Evolutionary conservation across 2,888 invertebrate species (phyloP), one percentile per base, ranked within the genome.

Genomic region (Argyresthia goedartella): DNA sequence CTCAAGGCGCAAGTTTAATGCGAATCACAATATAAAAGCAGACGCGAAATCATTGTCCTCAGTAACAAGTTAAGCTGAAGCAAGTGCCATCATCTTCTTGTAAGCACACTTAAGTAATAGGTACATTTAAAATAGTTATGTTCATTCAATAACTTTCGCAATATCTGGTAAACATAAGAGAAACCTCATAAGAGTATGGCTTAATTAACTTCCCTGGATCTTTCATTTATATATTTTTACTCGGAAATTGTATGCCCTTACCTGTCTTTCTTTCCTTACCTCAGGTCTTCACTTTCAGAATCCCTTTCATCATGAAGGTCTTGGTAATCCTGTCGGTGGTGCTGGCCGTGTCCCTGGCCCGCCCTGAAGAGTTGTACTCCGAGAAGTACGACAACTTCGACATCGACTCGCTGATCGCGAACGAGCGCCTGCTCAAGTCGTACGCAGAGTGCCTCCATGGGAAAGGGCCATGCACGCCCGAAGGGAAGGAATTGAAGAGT

Each of bases 381-480:
- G 47, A 53, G 2, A 69, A 67, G 54, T 74, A 68, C 50, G 71
- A 71, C 10, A 63, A 67, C 53, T 65, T 73, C 36, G 56, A 77
- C 36, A 57, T 68, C 0, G 60, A 69, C 0, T 61, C 68, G 8
- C 1, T 75, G 1, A 47, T 59, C 1, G 33, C 1, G 0, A 77
- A 67, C 33, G 2, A 15, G 0, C 63, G 72, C 1, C 61, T 75
- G 1, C 35, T 74, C 10, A 59, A 59, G 9, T 48, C 62, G 0
- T 72, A 71, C 25, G 49, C 54, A 0, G 36, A 57, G 0, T 76
- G 76, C 56, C 65, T 74, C 55, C 53, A 60, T 0, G 67, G 60
- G n/a, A 57, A 56, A 1, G 73, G 71, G 1, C 68, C 65, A 49
- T 77, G 76, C 50, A 75, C 75, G 0, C 58, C 71, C 0, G 75